These are phyloP conservation scores for Lucilia sericata DNA, from an alignment of 1,140 invertebrate genomes.

Conservation along the genomic window DNA sequence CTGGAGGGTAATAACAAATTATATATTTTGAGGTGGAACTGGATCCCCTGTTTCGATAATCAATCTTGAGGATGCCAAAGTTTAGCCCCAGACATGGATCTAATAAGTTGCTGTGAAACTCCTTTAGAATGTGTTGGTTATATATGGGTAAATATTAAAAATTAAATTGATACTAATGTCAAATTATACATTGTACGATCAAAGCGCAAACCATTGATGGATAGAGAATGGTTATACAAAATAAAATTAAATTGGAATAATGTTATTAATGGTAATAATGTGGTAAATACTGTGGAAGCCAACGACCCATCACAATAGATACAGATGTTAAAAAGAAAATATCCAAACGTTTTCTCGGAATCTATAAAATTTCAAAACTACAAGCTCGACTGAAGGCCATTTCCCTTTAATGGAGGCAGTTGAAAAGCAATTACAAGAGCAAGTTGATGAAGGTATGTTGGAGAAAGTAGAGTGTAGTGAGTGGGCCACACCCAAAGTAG, in stretches of 20 bases:
- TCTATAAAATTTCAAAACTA: slow-evolving; percentile 47
- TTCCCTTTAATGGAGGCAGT: slow-evolving; percentile 35
- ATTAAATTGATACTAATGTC: slow-evolving; percentile 3
- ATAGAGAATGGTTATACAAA: slow-evolving; percentile 27
- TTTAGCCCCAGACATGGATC: not conserved
- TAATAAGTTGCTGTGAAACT: slow-evolving; percentile 33
- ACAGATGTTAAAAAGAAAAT: slow-evolving; percentile 26
- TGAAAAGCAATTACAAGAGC: slow-evolving; percentile 15
- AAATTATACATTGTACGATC: slow-evolving; percentile 38
- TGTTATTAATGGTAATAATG: slow-evolving; percentile 21
- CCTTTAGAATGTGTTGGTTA: slow-evolving; percentile 27
- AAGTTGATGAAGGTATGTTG: slow-evolving; percentile 27
- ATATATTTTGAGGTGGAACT: slow-evolving; percentile 26
- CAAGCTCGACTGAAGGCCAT: slow-evolving; percentile 47
- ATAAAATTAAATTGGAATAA: too few relatives aligned
- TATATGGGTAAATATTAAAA: slow-evolving; percentile 31
- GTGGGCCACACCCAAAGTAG: slow-evolving; percentile 69
- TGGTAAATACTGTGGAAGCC: not conserved
- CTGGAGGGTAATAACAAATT: slow-evolving; percentile 28
- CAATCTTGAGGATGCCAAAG: slow-evolving; percentile 18
- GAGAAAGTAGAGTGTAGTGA: slow-evolving; percentile 20
- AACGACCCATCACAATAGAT: not conserved
- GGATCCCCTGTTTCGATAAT: slow-evolving; percentile 43
- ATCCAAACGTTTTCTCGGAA: slow-evolving; percentile 31
- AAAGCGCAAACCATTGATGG: slow-evolving; percentile 26